Evolutionary conservation across 2,113 vertebrate genomes (phyloP), one percentile per base, ranked within the genome.

Genomic region (Turnix velox): DNA sequence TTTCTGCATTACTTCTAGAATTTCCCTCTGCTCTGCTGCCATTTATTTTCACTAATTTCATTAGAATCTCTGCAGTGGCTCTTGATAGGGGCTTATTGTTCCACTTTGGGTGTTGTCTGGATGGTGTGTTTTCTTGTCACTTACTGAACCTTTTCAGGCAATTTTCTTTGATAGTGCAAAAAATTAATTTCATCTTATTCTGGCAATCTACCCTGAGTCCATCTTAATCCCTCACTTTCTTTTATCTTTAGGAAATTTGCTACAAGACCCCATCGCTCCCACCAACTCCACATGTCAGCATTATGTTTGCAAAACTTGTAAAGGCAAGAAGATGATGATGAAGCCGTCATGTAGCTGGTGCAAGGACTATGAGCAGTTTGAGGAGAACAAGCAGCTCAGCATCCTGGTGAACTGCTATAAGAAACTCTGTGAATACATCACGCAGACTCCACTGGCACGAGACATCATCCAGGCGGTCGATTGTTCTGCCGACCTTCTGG

Each of bases 271-370:
- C 30, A 98, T 99, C 74, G 98, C 99, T 96, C 98, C 99, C 17
- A 98, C 98, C 94, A 98, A 99, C 92, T 98, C 98, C 76, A 98
- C 99, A 51, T 99, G 99, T 96, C 98, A 99, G 97, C 99, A 99
- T 97, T 99, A 98, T 96, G 99, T 99, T 90, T 99, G 99, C 97
- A 98, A 98, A 97, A 97, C 96, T 71, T 99, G 99, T 92, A 99
- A 99, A 98, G 99, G 99, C 92, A 98, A 99, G 97, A 99, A 99
- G 98, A 99, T 99, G 99, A 98, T 98, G 97, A 97, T 99, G 97
- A 99, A 98, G 95, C 98, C 98, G 4, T 98, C 98, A 2, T 99
- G 99, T 97, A 98, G 98, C 97, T 99, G 99, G 98, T 99, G 99
- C 97, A 99, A 99, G 96, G 99, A 99, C 98, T 98, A 98, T 42